These are phyloP conservation scores for Ophion costatus DNA, from an alignment of 2,888 invertebrate species.

Conservation along the genomic window DNA sequence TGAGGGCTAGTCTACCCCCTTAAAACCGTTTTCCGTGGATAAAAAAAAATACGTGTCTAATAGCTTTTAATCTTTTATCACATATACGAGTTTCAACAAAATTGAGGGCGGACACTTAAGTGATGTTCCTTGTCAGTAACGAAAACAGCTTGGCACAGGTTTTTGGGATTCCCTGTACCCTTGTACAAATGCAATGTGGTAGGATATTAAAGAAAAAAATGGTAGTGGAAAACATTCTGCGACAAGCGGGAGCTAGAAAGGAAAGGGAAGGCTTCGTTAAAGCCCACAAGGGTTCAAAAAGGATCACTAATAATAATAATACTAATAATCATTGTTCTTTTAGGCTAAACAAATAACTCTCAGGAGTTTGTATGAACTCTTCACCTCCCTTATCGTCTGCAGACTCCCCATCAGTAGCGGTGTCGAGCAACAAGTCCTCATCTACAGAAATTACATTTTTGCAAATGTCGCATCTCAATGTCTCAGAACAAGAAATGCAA, in stretches of 20 bases:
- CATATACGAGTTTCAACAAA: no score
- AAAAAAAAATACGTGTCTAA: no score
- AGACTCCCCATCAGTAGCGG: constrained; percentile 44
- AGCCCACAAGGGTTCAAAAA: neutral
- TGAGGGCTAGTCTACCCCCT: no score
- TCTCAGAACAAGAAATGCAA: neutral
- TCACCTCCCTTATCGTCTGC: constrained; percentile 60
- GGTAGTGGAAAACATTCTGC: neutral
- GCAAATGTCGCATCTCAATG: constrained; percentile 5
- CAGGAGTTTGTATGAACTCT: constrained; percentile 14
- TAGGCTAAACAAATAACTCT: neutral
- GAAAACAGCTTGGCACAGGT: neutral
- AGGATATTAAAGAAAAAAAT: neutral
- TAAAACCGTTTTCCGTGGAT: no score
- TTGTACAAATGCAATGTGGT: neutral
- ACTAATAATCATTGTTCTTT: neutral
- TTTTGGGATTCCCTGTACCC: neutral
- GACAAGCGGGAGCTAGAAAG: neutral
- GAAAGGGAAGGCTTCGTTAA: neutral
- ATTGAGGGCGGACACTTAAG: no score
- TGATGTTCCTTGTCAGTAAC: no score
- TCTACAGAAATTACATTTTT: constrained; percentile 62
- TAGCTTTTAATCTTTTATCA: no score
- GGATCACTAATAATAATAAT: neutral
- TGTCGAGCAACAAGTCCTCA: constrained; percentile 51